Conservation (phyloP, 2,797 vertebrate genomes). For the Cossypha niveicapilla region DNA sequence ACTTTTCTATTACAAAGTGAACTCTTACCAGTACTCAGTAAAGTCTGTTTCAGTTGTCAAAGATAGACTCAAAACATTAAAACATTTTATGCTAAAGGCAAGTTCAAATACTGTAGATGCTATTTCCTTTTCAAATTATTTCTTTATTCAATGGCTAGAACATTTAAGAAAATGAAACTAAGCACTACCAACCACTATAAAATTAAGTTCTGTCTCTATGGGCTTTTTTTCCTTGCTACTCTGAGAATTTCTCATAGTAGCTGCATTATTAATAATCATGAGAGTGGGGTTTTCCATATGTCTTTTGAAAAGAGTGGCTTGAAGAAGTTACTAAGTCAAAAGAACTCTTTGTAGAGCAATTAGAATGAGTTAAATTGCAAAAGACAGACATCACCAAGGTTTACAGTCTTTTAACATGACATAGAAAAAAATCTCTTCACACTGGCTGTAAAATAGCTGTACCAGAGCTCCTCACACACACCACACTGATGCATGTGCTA, state of each 20-base stretch:
- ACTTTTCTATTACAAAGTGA: slow-evolving; percentile 76
- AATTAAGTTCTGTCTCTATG: slow-evolving; percentile 43
- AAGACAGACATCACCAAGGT: slow-evolving; percentile 60
- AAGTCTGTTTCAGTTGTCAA: slow-evolving; percentile 66
- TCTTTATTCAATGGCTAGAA: slow-evolving; percentile 59
- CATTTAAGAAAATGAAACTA: slow-evolving; percentile 57
- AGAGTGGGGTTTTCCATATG: slow-evolving; percentile 32
- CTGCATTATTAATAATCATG: slow-evolving; percentile 53
- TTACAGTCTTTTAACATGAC: slow-evolving; percentile 43
- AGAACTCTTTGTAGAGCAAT: slow-evolving; percentile 66
- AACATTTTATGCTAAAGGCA: slow-evolving; percentile 69
- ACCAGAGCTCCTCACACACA: not conserved
- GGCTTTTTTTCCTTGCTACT: slow-evolving; percentile 33
- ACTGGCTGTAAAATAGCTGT: not conserved
- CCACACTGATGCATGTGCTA: not conserved
- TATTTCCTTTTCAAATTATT: slow-evolving; percentile 66
- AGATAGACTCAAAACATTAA: slow-evolving; percentile 67
- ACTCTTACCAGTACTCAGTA: slow-evolving; percentile 68
- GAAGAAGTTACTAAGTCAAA: slow-evolving; percentile 57
- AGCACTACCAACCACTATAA: slow-evolving; percentile 24
- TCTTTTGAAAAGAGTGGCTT: slow-evolving; percentile 58
- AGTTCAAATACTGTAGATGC: slow-evolving; percentile 67
- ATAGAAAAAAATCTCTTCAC: not conserved
- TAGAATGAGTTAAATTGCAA: slow-evolving; percentile 65
- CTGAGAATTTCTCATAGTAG: slow-evolving; percentile 43